phyloP scores from a whole-genome alignment of 2,797 vertebrate genomes.

The Lagodon rhomboides region DNA sequence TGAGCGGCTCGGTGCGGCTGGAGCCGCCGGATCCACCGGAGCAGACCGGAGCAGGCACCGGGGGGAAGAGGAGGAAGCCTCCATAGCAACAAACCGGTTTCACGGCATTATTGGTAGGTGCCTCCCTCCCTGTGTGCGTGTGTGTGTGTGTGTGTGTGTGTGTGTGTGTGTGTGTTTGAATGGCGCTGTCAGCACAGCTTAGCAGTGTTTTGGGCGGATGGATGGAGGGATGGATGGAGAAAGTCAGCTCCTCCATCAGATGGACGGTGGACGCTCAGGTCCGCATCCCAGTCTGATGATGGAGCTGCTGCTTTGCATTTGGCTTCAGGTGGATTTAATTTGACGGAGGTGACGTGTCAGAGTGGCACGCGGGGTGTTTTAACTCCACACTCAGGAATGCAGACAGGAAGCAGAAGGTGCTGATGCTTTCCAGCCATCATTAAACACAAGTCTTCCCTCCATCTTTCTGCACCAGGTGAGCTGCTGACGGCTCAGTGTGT shows the following conservation, averaged over 20 bases:
- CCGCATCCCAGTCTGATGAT: neutral
- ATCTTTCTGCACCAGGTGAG: neutral
- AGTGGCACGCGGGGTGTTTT: neutral
- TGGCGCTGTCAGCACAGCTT: slow-evolving; percentile 51
- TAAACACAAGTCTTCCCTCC: neutral
- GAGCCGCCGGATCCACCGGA: slow-evolving; percentile 17
- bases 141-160: slow-evolving; percentile 21
- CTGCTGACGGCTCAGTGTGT: neutral
- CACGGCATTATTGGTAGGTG: slow-evolving; percentile 73
- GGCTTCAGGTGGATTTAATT: slow-evolving; percentile 3
- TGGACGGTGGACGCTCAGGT: neutral
- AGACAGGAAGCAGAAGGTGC: neutral
- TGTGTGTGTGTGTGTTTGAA: slow-evolving; percentile 31
- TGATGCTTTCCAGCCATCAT: neutral
- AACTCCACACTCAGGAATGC: no score
- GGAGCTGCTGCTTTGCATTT: neutral
- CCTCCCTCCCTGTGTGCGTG: slow-evolving; percentile 52
- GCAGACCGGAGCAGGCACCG: slow-evolving; percentile 13
- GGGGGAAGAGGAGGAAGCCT: slow-evolving; percentile 49
- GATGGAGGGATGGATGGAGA: slow-evolving; percentile 31
- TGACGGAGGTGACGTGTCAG: neutral
- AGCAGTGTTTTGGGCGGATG: slow-evolving; percentile 46
- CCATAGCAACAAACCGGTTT: slow-evolving; percentile 78
- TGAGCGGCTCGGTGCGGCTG: slow-evolving; percentile 1
- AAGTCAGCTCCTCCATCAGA: slow-evolving; percentile 7